Percentiles rank a stretch among this genome's conserved stretches.
These are phyloP conservation scores for Dendrolimus pini DNA, from an alignment of 2,888 invertebrate genomes.

Conservation along the genomic window DNA sequence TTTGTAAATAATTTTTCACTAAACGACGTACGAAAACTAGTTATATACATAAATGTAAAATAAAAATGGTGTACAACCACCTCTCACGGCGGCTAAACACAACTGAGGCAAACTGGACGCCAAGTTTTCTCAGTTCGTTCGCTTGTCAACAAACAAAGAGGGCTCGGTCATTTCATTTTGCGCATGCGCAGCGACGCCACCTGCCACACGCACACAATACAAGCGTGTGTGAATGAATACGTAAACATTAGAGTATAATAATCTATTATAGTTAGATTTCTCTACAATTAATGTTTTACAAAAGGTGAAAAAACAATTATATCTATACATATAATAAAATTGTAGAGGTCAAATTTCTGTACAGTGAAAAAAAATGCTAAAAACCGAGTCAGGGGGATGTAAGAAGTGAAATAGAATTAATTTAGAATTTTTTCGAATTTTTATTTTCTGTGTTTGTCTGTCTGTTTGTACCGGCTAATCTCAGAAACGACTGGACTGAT, in stretches of 20 bases:
- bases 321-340: too few relatives aligned
- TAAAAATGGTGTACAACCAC: conserved; percentile 28
- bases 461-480: too few relatives aligned
- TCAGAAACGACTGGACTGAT: too few relatives aligned
- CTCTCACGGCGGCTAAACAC: conserved; percentile 42
- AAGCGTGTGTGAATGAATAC: conserved; percentile 60
- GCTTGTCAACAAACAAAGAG: conserved; percentile 76
- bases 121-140: conserved; percentile 37
- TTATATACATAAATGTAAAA: not conserved
- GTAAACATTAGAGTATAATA: conserved; percentile 46
- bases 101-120: conserved; percentile 26
- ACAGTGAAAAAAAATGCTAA: too few relatives aligned
- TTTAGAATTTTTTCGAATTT: too few relatives aligned
- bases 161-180: conserved; percentile 49
- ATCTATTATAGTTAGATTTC: not conserved
- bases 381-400: too few relatives aligned
- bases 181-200: conserved; percentile 56
- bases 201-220: conserved; percentile 33
- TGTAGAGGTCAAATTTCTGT: too few relatives aligned
- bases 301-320: too few relatives aligned
- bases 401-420: too few relatives aligned
- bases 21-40: not conserved
- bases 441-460: too few relatives aligned
- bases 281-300: not conserved
- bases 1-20: not conserved